Conservation (phyloP, 2,113 vertebrate genomes). For the Verasper variegatus region DNA sequence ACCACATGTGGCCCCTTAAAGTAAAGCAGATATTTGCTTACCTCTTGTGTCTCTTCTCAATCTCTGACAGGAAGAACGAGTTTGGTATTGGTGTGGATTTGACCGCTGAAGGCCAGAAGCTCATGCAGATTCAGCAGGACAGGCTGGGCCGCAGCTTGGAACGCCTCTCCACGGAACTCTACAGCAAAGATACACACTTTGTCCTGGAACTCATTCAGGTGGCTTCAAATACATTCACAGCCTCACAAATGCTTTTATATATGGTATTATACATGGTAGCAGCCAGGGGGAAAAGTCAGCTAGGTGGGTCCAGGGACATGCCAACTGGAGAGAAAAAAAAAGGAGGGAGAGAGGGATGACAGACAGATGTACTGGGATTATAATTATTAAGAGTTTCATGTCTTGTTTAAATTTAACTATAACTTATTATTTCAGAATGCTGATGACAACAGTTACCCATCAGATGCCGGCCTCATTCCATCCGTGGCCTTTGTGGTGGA, state of each 20-base stretch:
- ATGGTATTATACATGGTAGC: no score
- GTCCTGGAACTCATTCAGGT: slow-evolving; percentile 87
- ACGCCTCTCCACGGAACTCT: slow-evolving; percentile 85
- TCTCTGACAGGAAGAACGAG: slow-evolving; percentile 77
- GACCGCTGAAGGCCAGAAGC: slow-evolving; percentile 74
- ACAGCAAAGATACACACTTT: slow-evolving; percentile 88
- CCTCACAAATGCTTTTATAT: no score
- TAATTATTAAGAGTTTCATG: no score
- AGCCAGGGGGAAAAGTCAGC: no score
- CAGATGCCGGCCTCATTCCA: slow-evolving; percentile 42
- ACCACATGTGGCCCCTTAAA: no score
- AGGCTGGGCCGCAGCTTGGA: slow-evolving; percentile 83
- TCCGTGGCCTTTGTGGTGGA: slow-evolving; percentile 83
- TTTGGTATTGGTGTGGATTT: slow-evolving; percentile 84
- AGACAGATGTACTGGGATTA: no score
- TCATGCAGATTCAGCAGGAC: slow-evolving; percentile 82
- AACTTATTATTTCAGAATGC: slow-evolving; percentile 77
- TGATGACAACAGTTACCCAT: slow-evolving; percentile 83
- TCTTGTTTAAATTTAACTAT: background rate
- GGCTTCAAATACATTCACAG: background rate
- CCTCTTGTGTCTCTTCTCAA: background rate
- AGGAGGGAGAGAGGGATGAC: no score
- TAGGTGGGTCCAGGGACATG: no score
- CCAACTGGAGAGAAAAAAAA: no score
- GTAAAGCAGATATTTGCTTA: no score